Evolutionary conservation across 53 echinoderm and acorn worm species (phyloP), one percentile per base, ranked within the genome.

Genomic region (Arbacia lixula): DNA sequence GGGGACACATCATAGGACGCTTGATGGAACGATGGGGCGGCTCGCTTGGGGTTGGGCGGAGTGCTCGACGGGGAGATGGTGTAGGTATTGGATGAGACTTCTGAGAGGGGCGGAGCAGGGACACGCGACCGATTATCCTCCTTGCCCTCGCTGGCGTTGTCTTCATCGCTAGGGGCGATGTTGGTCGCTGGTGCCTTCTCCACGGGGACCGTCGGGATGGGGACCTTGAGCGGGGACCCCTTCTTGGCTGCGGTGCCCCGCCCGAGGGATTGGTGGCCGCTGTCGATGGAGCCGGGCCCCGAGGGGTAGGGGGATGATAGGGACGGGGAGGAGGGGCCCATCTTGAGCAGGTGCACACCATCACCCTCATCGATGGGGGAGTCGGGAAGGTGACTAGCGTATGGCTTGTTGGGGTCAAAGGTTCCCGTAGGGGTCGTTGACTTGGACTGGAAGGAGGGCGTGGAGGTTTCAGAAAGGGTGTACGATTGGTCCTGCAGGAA

Each of bases 351-450:
- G 50, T 81, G 82, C 46, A 81, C 9, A 16, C 58, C 34, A 41
- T 79, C n/a, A 16, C 58, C 34, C 39, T 79, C n/a, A 17, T 77
- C 3, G 57, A 60, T 57, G 6, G n/a, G 19, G n/a, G 43, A 50
- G 34, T 81, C 82, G 11, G 82, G 41, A 17, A 81, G 82, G 41
- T 38, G 39, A 29, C 82, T 46, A 9, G 62, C 43, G 82, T 81
- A 81, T 6, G 82, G 82, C 49, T 62, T 62, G n/a, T 41, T 24
- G 31, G 82, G 82, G 50, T 81, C 82, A 81, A 81, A 81, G 30
- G 64, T 81, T 11, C 82, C 82, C 10, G 43, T 61, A 0, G 82
- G 82, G 34, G 82, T 63, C 19, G 82, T 81, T 12, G 82, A 81
- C 46, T 81, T 62, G 20, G 82, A 81, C 25, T 36, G 82, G 49